Evolutionary conservation across 2,888 invertebrate species (phyloP).

Genomic region (Hyposoter didymator): DNA sequence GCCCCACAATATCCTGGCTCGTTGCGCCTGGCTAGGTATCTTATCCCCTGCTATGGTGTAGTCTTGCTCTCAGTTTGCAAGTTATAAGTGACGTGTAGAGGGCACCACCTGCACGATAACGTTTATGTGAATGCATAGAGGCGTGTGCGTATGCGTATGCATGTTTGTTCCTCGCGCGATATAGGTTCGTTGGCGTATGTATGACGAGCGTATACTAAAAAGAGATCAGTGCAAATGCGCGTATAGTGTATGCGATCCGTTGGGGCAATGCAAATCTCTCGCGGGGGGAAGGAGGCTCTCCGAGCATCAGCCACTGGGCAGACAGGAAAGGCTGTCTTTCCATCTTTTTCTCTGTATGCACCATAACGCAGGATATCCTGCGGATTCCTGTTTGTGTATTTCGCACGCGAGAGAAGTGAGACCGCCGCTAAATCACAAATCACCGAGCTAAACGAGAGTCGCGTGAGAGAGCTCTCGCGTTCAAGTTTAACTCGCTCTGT

Average conservation of each 20-base stretch:
- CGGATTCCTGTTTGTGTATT: conserved; percentile 64
- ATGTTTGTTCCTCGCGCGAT: neutral
- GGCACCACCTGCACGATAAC: conserved; percentile 36
- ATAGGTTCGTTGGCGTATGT: neutral
- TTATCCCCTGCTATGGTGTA: conserved; percentile 41
- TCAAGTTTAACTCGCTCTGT: conserved; percentile 7
- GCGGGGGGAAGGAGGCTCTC: conserved; percentile 18
- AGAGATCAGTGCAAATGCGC: conserved; percentile 32
- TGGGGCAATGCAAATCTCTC: conserved; percentile 55
- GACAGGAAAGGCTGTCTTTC: conserved; percentile 48
- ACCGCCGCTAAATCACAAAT: conserved; percentile 63
- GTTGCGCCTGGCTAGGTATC: conserved; percentile 42
- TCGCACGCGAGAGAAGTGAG: conserved; percentile 61
- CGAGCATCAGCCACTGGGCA: conserved; percentile 39
- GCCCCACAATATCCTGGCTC: conserved; percentile 45
- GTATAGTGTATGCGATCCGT: neutral
- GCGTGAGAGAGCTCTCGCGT: conserved; percentile 39
- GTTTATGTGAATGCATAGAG: neutral
- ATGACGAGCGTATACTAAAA: conserved; percentile 12
- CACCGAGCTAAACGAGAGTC: conserved; percentile 64
- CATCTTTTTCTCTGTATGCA: conserved; percentile 23
- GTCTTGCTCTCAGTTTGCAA: conserved; percentile 31
- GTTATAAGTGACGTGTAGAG: conserved; percentile 54
- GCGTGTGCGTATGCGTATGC: no score
- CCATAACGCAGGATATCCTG: conserved; percentile 66